These are phyloP conservation scores for Orius insidiosus DNA, from an alignment of 1,140 invertebrate genomes.

Conservation along the genomic window DNA sequence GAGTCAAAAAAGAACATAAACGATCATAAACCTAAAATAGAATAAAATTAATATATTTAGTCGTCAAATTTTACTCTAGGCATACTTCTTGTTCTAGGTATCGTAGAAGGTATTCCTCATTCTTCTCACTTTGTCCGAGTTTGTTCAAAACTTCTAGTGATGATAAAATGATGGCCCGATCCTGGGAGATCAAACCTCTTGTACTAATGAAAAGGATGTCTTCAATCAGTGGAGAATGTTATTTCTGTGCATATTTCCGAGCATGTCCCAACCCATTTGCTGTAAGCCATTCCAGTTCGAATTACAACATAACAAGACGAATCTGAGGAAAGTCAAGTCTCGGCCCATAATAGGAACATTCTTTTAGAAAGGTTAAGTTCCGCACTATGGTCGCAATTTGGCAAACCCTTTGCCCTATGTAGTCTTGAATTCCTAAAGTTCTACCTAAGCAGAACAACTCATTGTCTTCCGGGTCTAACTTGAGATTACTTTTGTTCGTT, in stretches of 20 bases:
- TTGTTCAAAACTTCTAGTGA: slow-evolving; percentile 78
- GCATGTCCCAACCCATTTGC: slow-evolving; percentile 74
- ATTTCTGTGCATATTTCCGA: slow-evolving; percentile 82
- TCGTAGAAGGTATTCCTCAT: slow-evolving; percentile 58
- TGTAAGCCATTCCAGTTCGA: slow-evolving; percentile 62
- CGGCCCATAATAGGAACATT: slow-evolving; percentile 63
- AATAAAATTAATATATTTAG: slow-evolving; percentile 7
- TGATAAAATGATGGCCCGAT: slow-evolving; percentile 60
- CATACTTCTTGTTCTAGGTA: slow-evolving; percentile 41
- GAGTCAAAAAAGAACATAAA: slow-evolving; percentile 62
- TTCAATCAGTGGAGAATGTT: slow-evolving; percentile 47
- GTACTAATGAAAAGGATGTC: slow-evolving; percentile 44
- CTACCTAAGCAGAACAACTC: slow-evolving; percentile 43
- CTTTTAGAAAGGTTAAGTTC: slow-evolving; percentile 83
- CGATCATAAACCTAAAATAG: slow-evolving; percentile 45
- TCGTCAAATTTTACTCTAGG: slow-evolving; percentile 2
- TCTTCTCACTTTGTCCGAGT: slow-evolving; percentile 64
- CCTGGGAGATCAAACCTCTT: slow-evolving; percentile 66
- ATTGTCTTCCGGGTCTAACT: slow-evolving; percentile 32
- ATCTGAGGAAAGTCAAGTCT: slow-evolving; percentile 72
- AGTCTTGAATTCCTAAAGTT: slow-evolving; percentile 50
- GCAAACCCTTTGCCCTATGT: slow-evolving; percentile 60
- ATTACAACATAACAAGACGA: slow-evolving; percentile 68
- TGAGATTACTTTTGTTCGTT: slow-evolving; percentile 20
- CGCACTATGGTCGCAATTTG: slow-evolving; percentile 72